Base-by-base conservation (phyloP, 2,113 vertebrate species). In the Himantopus leucocephalus region DNA sequence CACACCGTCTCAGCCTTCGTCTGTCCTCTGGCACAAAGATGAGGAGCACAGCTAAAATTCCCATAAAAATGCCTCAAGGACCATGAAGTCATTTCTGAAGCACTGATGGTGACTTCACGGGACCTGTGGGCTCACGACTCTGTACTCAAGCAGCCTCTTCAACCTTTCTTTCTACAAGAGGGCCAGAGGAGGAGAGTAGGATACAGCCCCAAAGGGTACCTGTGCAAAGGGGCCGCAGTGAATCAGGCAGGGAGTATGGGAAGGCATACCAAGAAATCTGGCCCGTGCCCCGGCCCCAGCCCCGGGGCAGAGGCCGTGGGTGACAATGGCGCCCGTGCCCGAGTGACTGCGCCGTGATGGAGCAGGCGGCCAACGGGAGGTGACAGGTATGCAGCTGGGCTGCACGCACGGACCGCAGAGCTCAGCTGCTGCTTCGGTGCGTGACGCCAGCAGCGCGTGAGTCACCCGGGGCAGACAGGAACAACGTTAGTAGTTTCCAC, bases 371-470 rank as follows among this genome's bases (percentile, higher is more conserved):
- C 30, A 4, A 17, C n/a, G 0, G 8, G 83, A 82, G 60, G 24
- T 70, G 92, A 84, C 89, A 74, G 79, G 39, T 19, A 20, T 14
- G 56, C 94, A 55, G 82, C 83, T 70, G 82, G 64, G 79, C 58
- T 73, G 90, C 86, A 62, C 13, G 16, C 50, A 7, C 30, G 53
- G 78, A 39, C 78, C 52, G 35, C 88, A 32, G 62, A 47, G 78
- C 85, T 48, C 29, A 12, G 72, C 80, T 84, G 34, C 82, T 8
- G 37, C 80, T 78, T 8, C 5, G 20, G 34, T 29, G 71, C 19
- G 1, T 96, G 96, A 95, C 81, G 79, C 78, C 95, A 97, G 96
- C 92, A 88, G 81, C 4, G 9, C 85, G 4, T 96, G 96, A 97
- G 84, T 97, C 96, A 97, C 43, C 53, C 63, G 2, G 60, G 55